Conservation (phyloP, 2,888 invertebrate species). For the Choristoneura rosaceana region DNA sequence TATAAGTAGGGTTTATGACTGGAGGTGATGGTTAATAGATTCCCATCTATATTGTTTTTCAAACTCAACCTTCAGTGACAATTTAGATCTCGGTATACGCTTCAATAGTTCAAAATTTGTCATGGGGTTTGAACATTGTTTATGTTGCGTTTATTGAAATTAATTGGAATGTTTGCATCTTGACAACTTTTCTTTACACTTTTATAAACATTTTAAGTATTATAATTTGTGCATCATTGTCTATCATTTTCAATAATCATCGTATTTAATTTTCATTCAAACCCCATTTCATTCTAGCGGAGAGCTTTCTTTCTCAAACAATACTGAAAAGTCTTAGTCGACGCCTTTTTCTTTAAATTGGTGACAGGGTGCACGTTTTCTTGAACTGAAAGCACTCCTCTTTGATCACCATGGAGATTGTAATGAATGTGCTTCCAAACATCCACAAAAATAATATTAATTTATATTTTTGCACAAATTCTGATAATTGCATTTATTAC, state of each 20-base stretch:
- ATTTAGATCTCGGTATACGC: conserved; percentile 58
- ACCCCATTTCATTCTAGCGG: conserved; percentile 83
- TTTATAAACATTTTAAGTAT: conserved; percentile 65
- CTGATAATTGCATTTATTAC: conserved; percentile 68
- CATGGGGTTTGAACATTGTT: conserved; percentile 82
- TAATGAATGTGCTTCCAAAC: conserved; percentile 64
- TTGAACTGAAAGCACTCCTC: conserved; percentile 80
- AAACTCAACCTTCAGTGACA: conserved; percentile 49
- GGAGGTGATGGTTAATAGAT: conserved; percentile 38
- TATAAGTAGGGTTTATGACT: conserved; percentile 36
- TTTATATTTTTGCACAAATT: conserved; percentile 52
- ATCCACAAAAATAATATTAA: conserved; percentile 26
- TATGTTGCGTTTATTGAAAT: conserved; percentile 73
- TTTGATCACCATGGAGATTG: conserved; percentile 68
- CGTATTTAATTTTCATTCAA: conserved; percentile 76
- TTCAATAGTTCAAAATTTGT: conserved; percentile 71
- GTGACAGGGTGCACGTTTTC: conserved; percentile 84
- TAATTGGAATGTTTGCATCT: conserved; percentile 85
- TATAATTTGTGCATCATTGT: conserved; percentile 70
- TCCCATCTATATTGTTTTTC: conserved; percentile 31
- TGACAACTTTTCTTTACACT: conserved; percentile 83
- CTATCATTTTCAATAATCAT: conserved; percentile 61
- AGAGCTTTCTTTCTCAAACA: conserved; percentile 73
- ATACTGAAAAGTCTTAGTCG: conserved; percentile 45
- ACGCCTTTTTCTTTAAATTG: conserved; percentile 50